A percentile compares a stretch with the other conserved stretches of the same genome.
These are phyloP conservation scores for Leucopsar rothschildi DNA, from an alignment of 2,113 vertebrate species.

Conservation along the genomic window DNA sequence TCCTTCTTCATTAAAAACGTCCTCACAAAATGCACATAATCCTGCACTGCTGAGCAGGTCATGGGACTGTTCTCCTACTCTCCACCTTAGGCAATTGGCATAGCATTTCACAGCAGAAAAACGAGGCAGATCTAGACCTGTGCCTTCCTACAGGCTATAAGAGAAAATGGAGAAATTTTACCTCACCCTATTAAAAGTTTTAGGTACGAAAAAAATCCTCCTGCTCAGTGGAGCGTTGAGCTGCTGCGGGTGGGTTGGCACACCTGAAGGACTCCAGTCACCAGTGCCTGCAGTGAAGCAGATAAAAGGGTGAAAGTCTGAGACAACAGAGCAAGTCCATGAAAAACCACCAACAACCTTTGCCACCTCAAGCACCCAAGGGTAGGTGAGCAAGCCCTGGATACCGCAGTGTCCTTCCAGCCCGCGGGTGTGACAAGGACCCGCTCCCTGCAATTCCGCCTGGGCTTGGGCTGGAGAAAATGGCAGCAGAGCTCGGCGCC, in stretches of 20 bases:
- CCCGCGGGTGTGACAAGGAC: background rate
- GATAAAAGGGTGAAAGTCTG: background rate
- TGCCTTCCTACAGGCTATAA: background rate
- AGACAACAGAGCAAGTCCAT: background rate
- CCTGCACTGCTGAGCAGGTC: background rate
- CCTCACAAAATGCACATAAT: background rate
- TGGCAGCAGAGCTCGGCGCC: background rate
- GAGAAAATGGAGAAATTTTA: background rate
- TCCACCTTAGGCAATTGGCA: background rate
- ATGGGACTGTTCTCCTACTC: background rate
- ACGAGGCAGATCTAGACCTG: background rate
- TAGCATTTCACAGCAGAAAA: background rate
- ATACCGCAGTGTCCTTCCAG: fast-evolving
- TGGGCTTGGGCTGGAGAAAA: background rate
- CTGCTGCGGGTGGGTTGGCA: background rate
- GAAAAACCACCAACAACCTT: background rate
- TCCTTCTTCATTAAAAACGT: background rate
- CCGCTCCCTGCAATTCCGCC: fast-evolving
- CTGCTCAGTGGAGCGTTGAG: background rate
- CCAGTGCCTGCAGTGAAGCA: background rate
- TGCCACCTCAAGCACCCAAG: background rate
- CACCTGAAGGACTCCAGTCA: background rate
- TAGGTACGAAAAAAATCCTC: background rate
- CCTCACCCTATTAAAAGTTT: background rate
- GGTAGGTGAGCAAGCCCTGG: background rate